Evolutionary conservation across 2,797 vertebrate species (phyloP).

Genomic region (Melanotaenia nigrans): DNA sequence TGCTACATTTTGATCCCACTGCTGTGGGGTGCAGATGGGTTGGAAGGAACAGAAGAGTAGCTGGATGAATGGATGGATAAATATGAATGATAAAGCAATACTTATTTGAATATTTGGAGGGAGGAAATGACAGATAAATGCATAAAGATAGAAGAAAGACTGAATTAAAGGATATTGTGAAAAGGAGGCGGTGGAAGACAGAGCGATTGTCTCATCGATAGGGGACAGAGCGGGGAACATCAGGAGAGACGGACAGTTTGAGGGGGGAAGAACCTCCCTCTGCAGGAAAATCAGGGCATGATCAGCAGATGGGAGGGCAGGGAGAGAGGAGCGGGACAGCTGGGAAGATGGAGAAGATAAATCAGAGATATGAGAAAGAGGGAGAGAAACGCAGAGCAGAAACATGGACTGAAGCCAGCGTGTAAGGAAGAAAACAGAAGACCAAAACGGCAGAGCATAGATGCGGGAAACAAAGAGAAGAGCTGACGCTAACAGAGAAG

Average conservation of each 20-base stretch:
- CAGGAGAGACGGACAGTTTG: slow-evolving; percentile 39
- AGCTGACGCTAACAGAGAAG: slow-evolving; percentile 53
- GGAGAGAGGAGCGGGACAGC: slow-evolving; percentile 67
- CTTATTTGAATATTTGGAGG: slow-evolving; percentile 30
- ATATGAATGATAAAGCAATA: slow-evolving; percentile 36
- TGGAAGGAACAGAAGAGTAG: slow-evolving; percentile 42
- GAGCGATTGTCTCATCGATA: slow-evolving; percentile 41
- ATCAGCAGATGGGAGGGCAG: slow-evolving; percentile 81
- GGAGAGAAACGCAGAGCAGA: slow-evolving; percentile 54
- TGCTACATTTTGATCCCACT: slow-evolving; percentile 70
- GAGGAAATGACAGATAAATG: slow-evolving; percentile 20
- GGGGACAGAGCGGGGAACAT: slow-evolving; percentile 47
- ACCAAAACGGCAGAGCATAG: slow-evolving; percentile 43
- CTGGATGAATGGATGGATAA: slow-evolving; percentile 40
- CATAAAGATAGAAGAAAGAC: not conserved
- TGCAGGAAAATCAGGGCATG: slow-evolving; percentile 72
- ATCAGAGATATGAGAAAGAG: slow-evolving; percentile 43
- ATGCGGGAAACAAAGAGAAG: slow-evolving; percentile 55
- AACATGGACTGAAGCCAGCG: slow-evolving; percentile 54
- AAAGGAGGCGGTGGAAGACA: slow-evolving; percentile 14
- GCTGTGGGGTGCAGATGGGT: slow-evolving; percentile 65
- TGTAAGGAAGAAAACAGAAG: slow-evolving; percentile 44
- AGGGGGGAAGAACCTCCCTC: slow-evolving; percentile 40
- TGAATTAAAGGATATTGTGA: slow-evolving; percentile 22
- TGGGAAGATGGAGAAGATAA: slow-evolving; percentile 74